A percentile compares a stretch with the other conserved stretches of the same genome.
These are phyloP conservation scores for Diorhabda elongata DNA, from an alignment of 1,140 invertebrate species.

Conservation along the genomic window DNA sequence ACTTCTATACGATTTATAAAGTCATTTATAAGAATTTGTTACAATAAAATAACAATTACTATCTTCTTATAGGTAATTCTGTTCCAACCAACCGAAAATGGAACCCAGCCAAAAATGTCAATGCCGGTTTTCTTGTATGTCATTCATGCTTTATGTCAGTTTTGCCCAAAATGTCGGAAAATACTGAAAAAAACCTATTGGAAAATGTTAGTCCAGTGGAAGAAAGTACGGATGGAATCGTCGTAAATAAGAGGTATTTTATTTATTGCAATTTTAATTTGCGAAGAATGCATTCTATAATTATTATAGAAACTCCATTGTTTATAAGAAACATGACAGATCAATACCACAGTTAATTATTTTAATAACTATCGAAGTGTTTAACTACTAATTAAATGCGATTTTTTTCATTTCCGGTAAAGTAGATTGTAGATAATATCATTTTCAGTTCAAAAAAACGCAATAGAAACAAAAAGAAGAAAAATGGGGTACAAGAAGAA, in stretches of 20 bases:
- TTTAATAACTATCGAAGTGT: background rate
- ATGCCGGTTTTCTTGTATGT: no score
- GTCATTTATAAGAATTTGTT: no score
- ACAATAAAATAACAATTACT: no score
- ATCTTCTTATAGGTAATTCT: no score
- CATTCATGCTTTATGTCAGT: background rate
- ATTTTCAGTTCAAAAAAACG: conserved; percentile 31
- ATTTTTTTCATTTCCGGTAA: no score
- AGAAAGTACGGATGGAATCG: conserved; percentile 21
- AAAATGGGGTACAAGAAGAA: conserved; percentile 27
- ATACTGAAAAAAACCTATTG: conserved; percentile 19
- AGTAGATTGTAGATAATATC: background rate
- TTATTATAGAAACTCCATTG: background rate
- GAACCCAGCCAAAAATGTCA: no score
- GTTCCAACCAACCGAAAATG: no score
- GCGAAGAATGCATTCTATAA: background rate
- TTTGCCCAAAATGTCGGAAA: conserved; percentile 22
- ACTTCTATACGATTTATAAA: no score
- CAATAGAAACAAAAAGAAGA: conserved; percentile 31
- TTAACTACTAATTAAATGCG: background rate
- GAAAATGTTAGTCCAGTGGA: conserved; percentile 21
- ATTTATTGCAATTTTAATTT: conserved; percentile 5
- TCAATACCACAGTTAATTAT: conserved; percentile 8
- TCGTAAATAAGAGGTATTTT: conserved; percentile 26
- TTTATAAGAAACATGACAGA: background rate